Evolutionary conservation across 2,888 invertebrate genomes (phyloP), one percentile per base, ranked within the genome.

Genomic region (Cyrtodaria siliqua): DNA sequence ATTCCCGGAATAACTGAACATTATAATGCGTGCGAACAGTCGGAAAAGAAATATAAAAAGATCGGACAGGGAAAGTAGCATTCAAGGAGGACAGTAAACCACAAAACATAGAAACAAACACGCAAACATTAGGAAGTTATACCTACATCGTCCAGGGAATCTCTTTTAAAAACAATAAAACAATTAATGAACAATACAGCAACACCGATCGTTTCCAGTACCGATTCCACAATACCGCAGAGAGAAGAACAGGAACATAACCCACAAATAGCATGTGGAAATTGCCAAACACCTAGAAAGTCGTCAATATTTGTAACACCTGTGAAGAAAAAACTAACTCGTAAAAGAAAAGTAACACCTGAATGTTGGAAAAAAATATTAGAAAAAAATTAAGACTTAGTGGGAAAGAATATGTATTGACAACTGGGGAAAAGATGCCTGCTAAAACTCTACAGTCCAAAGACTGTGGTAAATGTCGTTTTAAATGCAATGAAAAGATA

Each of bases 281-380:
- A n/a, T n/a, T n/a, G n/a, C 33, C 33, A 33, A 60, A 68, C 62
- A 26, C 62, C 56, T 20, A 47, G 55, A 50, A 70, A 66, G 23
- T 18, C 29, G 18, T 59, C 66, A n/a, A 57, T 49, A 16, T 64
- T 40, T 49, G 50, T 50, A 29, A 61, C 56, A 20, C 64, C 61
- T 27, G 61, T 29, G 38, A 77, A 68, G 55, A 53, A 27, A 56
- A 27, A 27, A 12, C 29, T 42, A 2, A 47, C 49, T 33, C 29
- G 67, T 26, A 68, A 68, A 40, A 14, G 64, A 64, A 72, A 76
- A 63, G 60, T 26, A 38, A 47, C 70, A 33, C 60, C 67, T 20
- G 47, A 64, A 29, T 49, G 53, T 1, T 71, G 70, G 81, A 77
- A 74, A 40, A 59, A 44, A 78, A 74, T 68, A 42, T 81, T 2